These are phyloP conservation scores for Apodemia duryi DNA, from an alignment of 2,888 invertebrate genomes.

Conservation along the genomic window DNA sequence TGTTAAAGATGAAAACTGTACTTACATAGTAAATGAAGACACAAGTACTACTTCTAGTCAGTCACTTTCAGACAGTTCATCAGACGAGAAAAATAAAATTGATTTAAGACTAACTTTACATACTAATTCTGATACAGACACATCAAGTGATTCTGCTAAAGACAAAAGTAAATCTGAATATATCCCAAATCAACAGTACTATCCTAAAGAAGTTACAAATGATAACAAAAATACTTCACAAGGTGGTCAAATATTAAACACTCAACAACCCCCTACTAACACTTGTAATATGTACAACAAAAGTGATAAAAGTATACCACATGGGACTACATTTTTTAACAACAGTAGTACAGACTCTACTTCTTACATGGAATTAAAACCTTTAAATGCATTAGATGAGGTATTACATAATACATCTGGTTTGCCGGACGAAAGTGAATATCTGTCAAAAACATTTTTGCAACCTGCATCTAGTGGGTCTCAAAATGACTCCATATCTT, in stretches of 20 bases:
- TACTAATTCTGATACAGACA: conserved; percentile 65
- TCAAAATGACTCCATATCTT: conserved; percentile 40
- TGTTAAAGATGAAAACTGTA: conserved; percentile 57
- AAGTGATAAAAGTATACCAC: conserved; percentile 33
- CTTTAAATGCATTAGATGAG: conserved; percentile 51
- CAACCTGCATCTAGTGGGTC: conserved; percentile 29
- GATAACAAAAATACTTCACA: conserved; percentile 31
- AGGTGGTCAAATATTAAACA: conserved; percentile 14
- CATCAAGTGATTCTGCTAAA: conserved; percentile 64
- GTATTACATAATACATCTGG: conserved; percentile 55
- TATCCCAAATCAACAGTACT: conserved; percentile 59
- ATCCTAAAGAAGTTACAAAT: conserved; percentile 33
- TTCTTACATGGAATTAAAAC: conserved; percentile 64
- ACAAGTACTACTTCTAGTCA: conserved; percentile 59
- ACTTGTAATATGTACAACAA: conserved; percentile 26
- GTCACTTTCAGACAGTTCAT: conserved; percentile 67
- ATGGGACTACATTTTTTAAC: conserved; percentile 43
- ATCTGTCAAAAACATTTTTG: conserved; percentile 19
- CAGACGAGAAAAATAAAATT: conserved; percentile 68
- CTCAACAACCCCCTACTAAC: conserved; percentile 24
- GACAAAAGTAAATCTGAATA: conserved; percentile 69
- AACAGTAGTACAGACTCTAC: conserved; percentile 66
- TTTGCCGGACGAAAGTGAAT: conserved; percentile 38
- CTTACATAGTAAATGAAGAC: conserved; percentile 69
- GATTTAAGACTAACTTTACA: conserved; percentile 61